Base-by-base conservation (phyloP, 2,888 invertebrate species). In the Drosophila ustulata region DNA sequence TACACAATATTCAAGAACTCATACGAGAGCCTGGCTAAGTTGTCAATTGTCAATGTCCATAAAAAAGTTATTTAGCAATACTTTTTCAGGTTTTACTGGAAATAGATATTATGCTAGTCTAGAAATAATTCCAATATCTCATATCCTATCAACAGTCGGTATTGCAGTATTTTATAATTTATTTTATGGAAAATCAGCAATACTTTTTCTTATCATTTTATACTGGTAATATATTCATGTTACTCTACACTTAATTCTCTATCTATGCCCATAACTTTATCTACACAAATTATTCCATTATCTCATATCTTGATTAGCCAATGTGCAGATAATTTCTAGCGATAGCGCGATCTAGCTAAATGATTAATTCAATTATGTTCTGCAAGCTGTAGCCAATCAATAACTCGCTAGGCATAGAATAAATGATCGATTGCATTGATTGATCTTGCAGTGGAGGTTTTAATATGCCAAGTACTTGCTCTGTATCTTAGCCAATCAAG, bases 401-500 rank as follows among this genome's bases (percentile, higher is more conserved):
- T 41, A 41, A 39, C 41, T 32, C 28, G 28, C 13, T 53, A 18
- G 26, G 23, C 26, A 52, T 6, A 26, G 41, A 43, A n/a, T n/a
- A n/a, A 32, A 37, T 57, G 37, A 47, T 56, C 46, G 25, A 34
- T 56, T 34, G 26, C 13, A 28, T 56, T 56, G 23, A 56, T 45
- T 56, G 32, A 56, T 34, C 25, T 45, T 3, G 5, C 13, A 13
- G 4, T 25, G 13, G 2, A 37, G 37, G 8, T 37, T 4, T 56
- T 26, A 34, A 52, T 52, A 13, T 39, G 26, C 13, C 52, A 25
- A 46, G 11, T 28, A 26, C 56, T 37, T 57, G 23, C 9, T 13
- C 11, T 34, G 46, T 56, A 37, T 56, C 46, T 34, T 26, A 46
- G 43, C 52, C 83, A 77, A 69, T 80, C 69, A 75, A 82, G 39